Evolutionary conservation across 1,140 invertebrate species (phyloP).

Genomic region (Bombus superbus): DNA sequence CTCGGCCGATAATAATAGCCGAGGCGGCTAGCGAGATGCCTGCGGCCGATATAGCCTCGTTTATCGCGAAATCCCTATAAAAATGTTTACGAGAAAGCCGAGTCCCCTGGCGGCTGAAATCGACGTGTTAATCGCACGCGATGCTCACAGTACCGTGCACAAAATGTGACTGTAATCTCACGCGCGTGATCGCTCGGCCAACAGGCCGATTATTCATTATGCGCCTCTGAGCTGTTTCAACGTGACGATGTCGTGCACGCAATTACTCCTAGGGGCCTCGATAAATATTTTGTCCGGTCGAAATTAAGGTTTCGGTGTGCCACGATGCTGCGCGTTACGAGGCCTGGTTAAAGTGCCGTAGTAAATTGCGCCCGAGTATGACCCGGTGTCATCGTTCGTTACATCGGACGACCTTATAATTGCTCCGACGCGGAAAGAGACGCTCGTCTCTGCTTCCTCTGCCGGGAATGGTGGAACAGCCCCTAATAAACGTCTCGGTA

Average conservation of each 20-base stretch:
- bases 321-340: constrained; percentile 19
- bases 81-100: constrained; percentile 36
- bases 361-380: constrained; percentile 44
- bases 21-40: neutral
- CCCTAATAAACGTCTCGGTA: constrained; percentile 28
- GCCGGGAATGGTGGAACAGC: neutral
- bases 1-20: constrained; percentile 5
- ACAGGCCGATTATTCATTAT: constrained; percentile 64
- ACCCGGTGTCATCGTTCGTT: constrained; percentile 51
- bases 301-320: constrained; percentile 51
- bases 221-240: constrained; percentile 29
- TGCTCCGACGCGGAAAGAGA: constrained; percentile 22
- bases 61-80: constrained; percentile 45
- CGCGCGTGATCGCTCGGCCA: constrained; percentile 51
- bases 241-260: constrained; percentile 58
- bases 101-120: constrained; percentile 27
- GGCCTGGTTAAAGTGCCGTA: constrained; percentile 36
- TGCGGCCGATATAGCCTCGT: constrained; percentile 11
- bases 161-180: constrained; percentile 64
- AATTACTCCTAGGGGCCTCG: constrained; percentile 59
- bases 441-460: neutral
- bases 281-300: constrained; percentile 64
- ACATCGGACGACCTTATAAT: constrained; percentile 54
- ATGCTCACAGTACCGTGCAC: constrained; percentile 43
- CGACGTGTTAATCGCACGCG: constrained; percentile 59